A percentile compares a stretch with the other conserved stretches of the same genome.
These are phyloP conservation scores for Chlorops oryzae DNA, from an alignment of 1,140 invertebrate species.

Conservation along the genomic window DNA sequence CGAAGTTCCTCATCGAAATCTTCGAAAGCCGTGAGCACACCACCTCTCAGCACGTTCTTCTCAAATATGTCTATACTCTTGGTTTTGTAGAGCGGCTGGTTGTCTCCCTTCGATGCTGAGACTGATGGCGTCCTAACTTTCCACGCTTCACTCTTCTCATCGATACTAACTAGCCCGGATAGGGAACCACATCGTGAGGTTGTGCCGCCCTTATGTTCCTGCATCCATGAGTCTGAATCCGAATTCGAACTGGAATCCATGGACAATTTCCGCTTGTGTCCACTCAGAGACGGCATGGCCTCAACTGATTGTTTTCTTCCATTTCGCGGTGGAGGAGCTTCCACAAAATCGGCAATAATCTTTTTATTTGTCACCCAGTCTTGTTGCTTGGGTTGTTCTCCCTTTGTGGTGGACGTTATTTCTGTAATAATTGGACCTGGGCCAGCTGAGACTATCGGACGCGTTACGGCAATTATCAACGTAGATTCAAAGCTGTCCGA, in stretches of 20 bases:
- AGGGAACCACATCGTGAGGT: neutral
- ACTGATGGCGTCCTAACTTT: neutral
- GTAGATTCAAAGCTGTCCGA: conserved; percentile 38
- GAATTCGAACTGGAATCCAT: conserved; percentile 19
- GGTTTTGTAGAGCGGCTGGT: conserved; percentile 29
- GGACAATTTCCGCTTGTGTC: conserved; percentile 13
- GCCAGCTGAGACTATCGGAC: conserved; percentile 11
- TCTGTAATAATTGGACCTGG: conserved; percentile 8
- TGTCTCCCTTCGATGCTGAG: no score
- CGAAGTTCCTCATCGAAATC: conserved; percentile 42
- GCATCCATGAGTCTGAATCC: conserved; percentile 20
- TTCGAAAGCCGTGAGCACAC: conserved; percentile 27
- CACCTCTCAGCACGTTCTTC: conserved; percentile 6
- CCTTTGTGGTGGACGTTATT: conserved; percentile 4
- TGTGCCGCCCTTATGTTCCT: conserved; percentile 1
- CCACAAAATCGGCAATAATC: conserved; percentile 23
- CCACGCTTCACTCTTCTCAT: conserved; percentile 15
- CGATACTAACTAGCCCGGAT: conserved; percentile 7
- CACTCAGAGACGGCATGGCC: neutral
- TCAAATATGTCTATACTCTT: conserved; percentile 46
- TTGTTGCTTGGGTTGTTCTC: neutral
- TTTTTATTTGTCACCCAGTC: conserved; percentile 36
- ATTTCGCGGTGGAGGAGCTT: conserved; percentile 9
- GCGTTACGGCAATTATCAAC: conserved; percentile 38
- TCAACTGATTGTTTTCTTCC: neutral